Evolutionary conservation across 2,113 vertebrate genomes (phyloP).

Genomic region (Sinocyclocheilus grahami): DNA sequence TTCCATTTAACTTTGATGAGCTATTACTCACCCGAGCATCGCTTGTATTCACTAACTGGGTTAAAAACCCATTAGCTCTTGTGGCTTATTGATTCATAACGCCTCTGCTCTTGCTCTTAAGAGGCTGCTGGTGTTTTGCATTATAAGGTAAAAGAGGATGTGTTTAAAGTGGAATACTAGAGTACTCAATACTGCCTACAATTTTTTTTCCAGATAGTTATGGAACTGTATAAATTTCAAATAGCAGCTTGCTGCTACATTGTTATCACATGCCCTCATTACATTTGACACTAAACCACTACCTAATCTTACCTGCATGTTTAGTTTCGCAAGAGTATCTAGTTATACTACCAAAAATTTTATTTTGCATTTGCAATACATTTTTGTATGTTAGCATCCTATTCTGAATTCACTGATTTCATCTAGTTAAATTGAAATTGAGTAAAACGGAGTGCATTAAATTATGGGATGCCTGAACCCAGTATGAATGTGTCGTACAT

Average conservation of each 20-base stretch:
- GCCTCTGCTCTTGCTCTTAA: conserved; percentile 6
- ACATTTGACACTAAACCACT: neutral
- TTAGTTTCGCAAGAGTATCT: neutral
- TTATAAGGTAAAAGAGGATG: neutral
- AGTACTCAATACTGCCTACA: neutral
- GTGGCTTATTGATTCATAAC: conserved; percentile 8
- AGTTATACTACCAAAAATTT: neutral
- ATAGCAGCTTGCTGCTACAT: neutral
- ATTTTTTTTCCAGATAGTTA: neutral
- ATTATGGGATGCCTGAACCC: neutral
- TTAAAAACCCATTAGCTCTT: conserved; percentile 17
- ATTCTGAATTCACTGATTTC: neutral
- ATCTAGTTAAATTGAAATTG: neutral
- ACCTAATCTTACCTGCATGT: neutral
- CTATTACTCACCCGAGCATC: conserved; percentile 1
- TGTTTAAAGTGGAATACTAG: neutral
- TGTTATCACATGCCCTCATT: neutral
- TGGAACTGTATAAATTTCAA: neutral
- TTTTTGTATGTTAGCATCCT: neutral
- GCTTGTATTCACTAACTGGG: neutral
- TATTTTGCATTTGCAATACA: neutral
- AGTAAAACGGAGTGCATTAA: neutral
- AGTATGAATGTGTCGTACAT: neutral
- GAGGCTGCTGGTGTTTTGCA: neutral
- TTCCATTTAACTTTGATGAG: neutral